Percentiles rank a stretch among this genome's conserved stretches.
Conservation (phyloP, 2,797 vertebrate genomes). For the Anguilla obscura region DNA sequence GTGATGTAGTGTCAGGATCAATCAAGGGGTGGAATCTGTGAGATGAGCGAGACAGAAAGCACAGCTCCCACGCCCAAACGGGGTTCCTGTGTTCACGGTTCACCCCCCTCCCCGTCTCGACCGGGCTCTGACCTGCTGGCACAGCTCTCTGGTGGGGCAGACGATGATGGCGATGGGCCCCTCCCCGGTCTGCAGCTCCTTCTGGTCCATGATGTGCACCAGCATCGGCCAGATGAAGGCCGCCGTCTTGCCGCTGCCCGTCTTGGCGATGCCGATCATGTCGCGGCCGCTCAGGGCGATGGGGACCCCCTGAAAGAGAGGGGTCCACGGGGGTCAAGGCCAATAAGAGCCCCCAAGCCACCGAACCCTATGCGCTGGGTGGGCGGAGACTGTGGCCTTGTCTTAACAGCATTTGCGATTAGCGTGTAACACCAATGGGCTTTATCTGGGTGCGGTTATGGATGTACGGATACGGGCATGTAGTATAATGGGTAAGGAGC, state of each 20-base stretch:
- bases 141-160: slow-evolving; percentile 96
- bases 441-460: neutral
- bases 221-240: slow-evolving; percentile 99
- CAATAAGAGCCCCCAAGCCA: neutral
- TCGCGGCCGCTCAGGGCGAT: slow-evolving; percentile 95
- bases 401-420: neutral
- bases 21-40: neutral
- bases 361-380: neutral
- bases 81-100: neutral
- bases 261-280: slow-evolving; percentile 99
- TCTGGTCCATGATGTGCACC: slow-evolving; percentile 99
- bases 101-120: neutral
- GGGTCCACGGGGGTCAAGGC: neutral
- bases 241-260: slow-evolving; percentile 96
- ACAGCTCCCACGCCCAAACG: neutral
- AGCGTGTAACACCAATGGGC: neutral
- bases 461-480: too few species aligned
- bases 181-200: slow-evolving; percentile 90
- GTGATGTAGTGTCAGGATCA: neutral
- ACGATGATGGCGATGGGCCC: slow-evolving; percentile 95
- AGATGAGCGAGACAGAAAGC: neutral
- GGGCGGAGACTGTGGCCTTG: neutral
- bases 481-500: too few species aligned
- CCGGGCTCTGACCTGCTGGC: slow-evolving; percentile 82
- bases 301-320: slow-evolving; percentile 82